Base-by-base conservation (phyloP, 2,113 vertebrate genomes). In the Elephantulus edwardii region DNA sequence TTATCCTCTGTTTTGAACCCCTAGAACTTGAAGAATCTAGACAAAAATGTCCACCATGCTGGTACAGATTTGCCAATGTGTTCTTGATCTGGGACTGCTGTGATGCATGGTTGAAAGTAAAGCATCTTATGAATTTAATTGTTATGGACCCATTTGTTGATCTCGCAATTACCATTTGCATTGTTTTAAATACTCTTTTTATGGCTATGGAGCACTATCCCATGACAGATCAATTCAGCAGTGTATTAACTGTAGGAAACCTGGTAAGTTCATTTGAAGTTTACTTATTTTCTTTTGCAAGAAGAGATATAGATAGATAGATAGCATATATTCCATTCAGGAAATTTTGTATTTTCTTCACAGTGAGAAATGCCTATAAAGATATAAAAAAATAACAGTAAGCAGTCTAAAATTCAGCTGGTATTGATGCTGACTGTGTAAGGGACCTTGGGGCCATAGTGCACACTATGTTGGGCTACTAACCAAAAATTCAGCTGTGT, bases 161-260 rank as follows among this genome's bases (percentile, higher is more conserved):
- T 95, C 98, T 99, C 33, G 97, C 98, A 68, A 99, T 99, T 92
- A 99, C 99, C 26, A 98, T 99, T 80, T 99, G 99, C 95, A 99
- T 99, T 95, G 98, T 99, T 80, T 96, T 99, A 91, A 99, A 99
- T 95, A 99, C 99, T 26, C 62, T 99, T 62, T 99, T 99, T 83
- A 99, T 99, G 99, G 99, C 99, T 74, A 99, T 99, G 99, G 99
- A 99, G 82, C 98, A 99, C 95, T 97, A 99, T 72, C 98, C 98
- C 79, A 99, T 99, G 98, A 94, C 94, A 0, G 2, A 13, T 0
- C 42, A 88, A 44, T 99, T 99, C 93, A 70, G 54, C 52, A 48
- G 44, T 0, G 98, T 98, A 77, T 97, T 99, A 80, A 64, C 54
- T 82, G 98, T 98, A 79, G 99, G 99, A n/a, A 99, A 99, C 92